A percentile compares a stretch with the other conserved stretches of the same genome.
Conservation (phyloP, 2,113 vertebrate genomes). For the Poeciliopsis retropinna region DNA sequence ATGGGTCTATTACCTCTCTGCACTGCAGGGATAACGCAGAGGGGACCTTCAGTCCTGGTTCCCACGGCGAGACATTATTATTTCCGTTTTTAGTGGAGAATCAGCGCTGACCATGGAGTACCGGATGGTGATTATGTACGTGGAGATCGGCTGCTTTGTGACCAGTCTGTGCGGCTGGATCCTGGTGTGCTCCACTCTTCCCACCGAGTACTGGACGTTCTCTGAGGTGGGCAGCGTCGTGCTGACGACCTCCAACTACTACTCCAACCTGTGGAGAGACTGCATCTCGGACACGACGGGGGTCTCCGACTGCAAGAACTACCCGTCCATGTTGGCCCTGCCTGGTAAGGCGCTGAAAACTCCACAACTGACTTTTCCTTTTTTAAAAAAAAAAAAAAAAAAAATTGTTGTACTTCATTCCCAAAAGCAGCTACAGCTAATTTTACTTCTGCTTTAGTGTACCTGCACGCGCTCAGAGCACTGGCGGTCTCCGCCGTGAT, state of each 20-base stretch:
- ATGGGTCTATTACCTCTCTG: background rate
- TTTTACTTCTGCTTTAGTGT: constrained; percentile 73
- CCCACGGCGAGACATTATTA: background rate
- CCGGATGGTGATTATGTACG: constrained; percentile 76
- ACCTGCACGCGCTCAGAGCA: constrained; percentile 90
- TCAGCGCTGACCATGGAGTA: constrained; percentile 62
- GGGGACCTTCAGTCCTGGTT: constrained; percentile 1
- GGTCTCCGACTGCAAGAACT: constrained; percentile 93
- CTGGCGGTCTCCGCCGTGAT: constrained; percentile 89
- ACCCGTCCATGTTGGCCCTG: constrained; percentile 91
- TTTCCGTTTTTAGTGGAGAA: background rate
- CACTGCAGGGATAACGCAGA: background rate
- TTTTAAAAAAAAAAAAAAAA: no score
- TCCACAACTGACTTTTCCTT: no score
- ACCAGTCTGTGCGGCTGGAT: constrained; percentile 89
- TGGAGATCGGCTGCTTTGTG: constrained; percentile 88
- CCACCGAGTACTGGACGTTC: constrained; percentile 92
- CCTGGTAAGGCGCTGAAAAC: constrained; percentile 80
- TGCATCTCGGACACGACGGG: constrained; percentile 93
- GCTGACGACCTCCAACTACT: constrained; percentile 89
- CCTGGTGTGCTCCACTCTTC: constrained; percentile 89
- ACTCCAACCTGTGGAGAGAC: constrained; percentile 93
- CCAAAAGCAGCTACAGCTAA: no score
- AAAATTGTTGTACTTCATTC: no score
- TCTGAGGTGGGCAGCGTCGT: constrained; percentile 89